These are phyloP conservation scores for Phanerotoma sp. DNA, from an alignment of 2,888 invertebrate genomes.

Conservation along the genomic window DNA sequence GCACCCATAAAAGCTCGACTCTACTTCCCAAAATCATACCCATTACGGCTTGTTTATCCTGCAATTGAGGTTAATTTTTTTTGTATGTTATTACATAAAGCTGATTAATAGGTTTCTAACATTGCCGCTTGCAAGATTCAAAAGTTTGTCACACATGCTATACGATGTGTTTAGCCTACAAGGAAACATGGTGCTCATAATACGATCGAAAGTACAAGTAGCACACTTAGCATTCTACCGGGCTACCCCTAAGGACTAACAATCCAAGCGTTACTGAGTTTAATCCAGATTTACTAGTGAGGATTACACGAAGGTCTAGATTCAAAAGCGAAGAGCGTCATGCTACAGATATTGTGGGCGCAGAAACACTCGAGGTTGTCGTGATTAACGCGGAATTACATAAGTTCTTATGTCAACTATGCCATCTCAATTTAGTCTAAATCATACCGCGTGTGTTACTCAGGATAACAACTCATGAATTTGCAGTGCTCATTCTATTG, in stretches of 20 bases:
- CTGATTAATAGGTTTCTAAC: too few species aligned
- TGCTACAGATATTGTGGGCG: conserved; percentile 8
- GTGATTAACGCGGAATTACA: conserved; percentile 39
- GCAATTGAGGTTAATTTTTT: too few species aligned
- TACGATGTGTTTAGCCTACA: neutral
- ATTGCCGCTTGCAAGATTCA: too few species aligned
- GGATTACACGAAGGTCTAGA: conserved; percentile 39
- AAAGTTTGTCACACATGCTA: neutral
- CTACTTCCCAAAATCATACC: too few species aligned
- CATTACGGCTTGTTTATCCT: too few species aligned
- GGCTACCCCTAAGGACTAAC: conserved; percentile 12
- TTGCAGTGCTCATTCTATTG: too few species aligned
- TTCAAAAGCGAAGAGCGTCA: conserved; percentile 17
- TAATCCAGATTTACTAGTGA: conserved; percentile 47
- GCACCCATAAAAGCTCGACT: too few species aligned
- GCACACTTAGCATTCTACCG: conserved; percentile 17
- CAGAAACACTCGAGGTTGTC: conserved; percentile 27
- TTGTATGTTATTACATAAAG: too few species aligned
- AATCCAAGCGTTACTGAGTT: conserved; percentile 37
- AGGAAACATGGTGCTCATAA: neutral
- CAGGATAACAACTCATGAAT: neutral
- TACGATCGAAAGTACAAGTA: conserved; percentile 17
- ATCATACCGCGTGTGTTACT: neutral
- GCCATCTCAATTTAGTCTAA: too few species aligned
- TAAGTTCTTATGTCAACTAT: neutral